Evolutionary conservation across 2,888 invertebrate species (phyloP).

Genomic region (Agrotis clavis): DNA sequence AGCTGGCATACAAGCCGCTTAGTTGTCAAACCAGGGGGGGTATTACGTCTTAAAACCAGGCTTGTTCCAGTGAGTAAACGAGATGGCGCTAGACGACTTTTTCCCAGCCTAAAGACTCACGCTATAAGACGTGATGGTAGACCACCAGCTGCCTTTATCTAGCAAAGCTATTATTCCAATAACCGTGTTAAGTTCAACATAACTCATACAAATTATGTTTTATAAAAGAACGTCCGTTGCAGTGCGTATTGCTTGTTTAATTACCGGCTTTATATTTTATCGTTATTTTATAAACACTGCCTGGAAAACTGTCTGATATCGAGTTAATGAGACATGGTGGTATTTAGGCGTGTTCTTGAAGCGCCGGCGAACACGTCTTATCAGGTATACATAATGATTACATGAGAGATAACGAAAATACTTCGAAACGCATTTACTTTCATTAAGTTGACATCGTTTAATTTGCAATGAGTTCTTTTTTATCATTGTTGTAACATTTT

Average conservation of each 20-base stretch:
- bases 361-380: slow-evolving; percentile 45
- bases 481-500: not conserved
- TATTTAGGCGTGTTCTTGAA: slow-evolving; percentile 51
- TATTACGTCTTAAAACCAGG: too few relatives aligned
- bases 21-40: too few relatives aligned
- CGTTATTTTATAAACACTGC: slow-evolving; percentile 33
- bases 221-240: slow-evolving; percentile 27
- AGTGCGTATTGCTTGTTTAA: slow-evolving; percentile 45
- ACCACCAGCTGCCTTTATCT: not conserved
- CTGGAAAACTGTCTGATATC: slow-evolving; percentile 35
- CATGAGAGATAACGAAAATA: slow-evolving; percentile 54
- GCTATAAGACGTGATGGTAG: too few relatives aligned
- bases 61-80: too few relatives aligned
- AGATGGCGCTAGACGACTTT: too few relatives aligned
- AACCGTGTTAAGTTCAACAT: slow-evolving; percentile 16
- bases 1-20: too few relatives aligned
- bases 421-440: slow-evolving; percentile 46
- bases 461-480: slow-evolving; percentile 8
- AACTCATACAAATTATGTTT: slow-evolving; percentile 25
- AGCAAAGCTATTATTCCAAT: not conserved
- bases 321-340: slow-evolving; percentile 42
- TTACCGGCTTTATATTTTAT: not conserved
- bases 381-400: slow-evolving; percentile 63
- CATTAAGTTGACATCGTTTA: slow-evolving; percentile 34
- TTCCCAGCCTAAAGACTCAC: too few relatives aligned